These are phyloP conservation scores for Cerastoderma edule DNA, from an alignment of 2,888 invertebrate genomes.

Conservation along the genomic window DNA sequence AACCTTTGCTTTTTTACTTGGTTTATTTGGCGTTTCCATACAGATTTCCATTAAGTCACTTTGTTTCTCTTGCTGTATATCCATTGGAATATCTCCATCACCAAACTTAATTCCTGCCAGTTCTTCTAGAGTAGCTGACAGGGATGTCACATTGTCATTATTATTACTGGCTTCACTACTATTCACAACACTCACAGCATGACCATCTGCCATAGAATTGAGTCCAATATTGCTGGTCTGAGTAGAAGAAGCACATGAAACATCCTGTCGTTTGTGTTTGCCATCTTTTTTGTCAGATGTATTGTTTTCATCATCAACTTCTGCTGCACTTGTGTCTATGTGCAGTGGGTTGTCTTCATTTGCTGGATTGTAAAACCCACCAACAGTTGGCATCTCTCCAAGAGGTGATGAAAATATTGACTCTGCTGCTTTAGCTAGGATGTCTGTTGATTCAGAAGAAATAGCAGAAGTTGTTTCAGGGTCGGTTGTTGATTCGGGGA, in stretches of 20 bases:
- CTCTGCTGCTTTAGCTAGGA: slow-evolving; percentile 84
- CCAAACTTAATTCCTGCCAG: slow-evolving; percentile 52
- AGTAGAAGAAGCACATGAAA: slow-evolving; percentile 8
- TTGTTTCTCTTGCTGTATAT: slow-evolving; percentile 18
- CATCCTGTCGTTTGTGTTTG: slow-evolving; percentile 23
- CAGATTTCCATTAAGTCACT: slow-evolving; percentile 33
- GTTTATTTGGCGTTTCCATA: slow-evolving; percentile 31
- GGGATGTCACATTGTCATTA: slow-evolving; percentile 53
- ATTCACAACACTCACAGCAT: slow-evolving; percentile 37
- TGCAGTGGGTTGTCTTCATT: slow-evolving; percentile 79
- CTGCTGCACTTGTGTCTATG: slow-evolving; percentile 78
- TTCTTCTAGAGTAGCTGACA: slow-evolving; percentile 56
- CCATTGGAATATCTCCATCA: slow-evolving; percentile 34
- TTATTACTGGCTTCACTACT: slow-evolving; percentile 19
- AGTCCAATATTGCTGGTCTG: slow-evolving; percentile 42
- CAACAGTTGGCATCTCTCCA: slow-evolving; percentile 69
- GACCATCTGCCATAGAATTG: slow-evolving; percentile 43
- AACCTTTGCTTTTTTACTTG: slow-evolving; percentile 38
- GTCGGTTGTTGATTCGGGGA: slow-evolving; percentile 61
- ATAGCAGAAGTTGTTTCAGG: slow-evolving; percentile 57
- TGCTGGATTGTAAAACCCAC: slow-evolving; percentile 78
- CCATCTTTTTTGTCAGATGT: slow-evolving; percentile 46
- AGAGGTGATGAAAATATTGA: slow-evolving; percentile 80
- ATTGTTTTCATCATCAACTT: slow-evolving; percentile 67
- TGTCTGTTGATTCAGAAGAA: slow-evolving; percentile 68